Base-by-base conservation (phyloP, 2,888 invertebrate genomes). In the Xestia c-nigrum region DNA sequence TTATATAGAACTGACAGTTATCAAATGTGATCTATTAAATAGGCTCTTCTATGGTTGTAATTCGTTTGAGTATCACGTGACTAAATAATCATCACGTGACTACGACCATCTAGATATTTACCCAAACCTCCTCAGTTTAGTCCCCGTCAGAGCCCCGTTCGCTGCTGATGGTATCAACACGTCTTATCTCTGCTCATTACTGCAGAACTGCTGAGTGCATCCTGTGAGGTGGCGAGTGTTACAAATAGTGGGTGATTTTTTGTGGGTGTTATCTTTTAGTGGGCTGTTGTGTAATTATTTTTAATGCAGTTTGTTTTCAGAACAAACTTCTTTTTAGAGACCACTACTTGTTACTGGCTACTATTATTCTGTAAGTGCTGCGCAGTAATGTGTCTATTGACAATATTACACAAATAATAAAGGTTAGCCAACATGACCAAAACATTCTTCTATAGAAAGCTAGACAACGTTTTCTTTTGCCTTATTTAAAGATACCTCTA, bases 131-230 rank as follows among this genome's bases (percentile, higher is more conserved):
- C 14, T 14, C 14, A 46, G 72, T 46, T 65, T 50, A 79, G 46
- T 80, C 50, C 31, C 52, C 46, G 69, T 67, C 76, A 67, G 67
- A 52, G 65, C 47, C 21, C 14, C 52, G 64, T 67, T 70, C 63
- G 52, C 57, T 50, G 43, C 40, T 50, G 85, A 71, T 73, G 46
- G 19, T 84, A 84, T 83, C 80, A 52, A 14, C 14, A 24, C 16
- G 31, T n/a, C 19, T 74, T 82, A 84, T 80, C 82, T 72, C 2
- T 24, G 50, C 59, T 80, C 72, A 84, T 83, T 80, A 80, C 67
- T 57, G 63, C 55, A 31, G 24, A 47, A 46, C 74, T 38, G 47
- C 80, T 69, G 66, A 66, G 75, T 66, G 69, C 76, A 76, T 50
- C 67, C 81, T 80, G 70, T 40, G 64, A 61, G 72, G 76, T 76